A percentile compares a stretch with the other conserved stretches of the same genome.
Conservation (phyloP, 1,140 invertebrate genomes). For the Drosophila melanogaster region DNA sequence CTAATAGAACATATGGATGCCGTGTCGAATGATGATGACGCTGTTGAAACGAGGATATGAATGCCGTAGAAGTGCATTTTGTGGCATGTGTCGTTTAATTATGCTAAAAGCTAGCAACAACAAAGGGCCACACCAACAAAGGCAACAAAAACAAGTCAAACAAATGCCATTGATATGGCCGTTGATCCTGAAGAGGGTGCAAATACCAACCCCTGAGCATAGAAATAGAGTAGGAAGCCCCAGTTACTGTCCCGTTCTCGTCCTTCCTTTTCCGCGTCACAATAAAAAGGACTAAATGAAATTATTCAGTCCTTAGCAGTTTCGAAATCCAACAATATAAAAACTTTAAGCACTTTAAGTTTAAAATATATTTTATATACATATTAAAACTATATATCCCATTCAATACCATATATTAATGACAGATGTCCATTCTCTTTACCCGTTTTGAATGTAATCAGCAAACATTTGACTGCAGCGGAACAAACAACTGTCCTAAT, state of each 20-base stretch:
- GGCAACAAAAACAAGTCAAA: conserved; percentile 56
- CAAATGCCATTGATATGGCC: conserved; percentile 71
- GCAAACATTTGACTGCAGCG: background rate
- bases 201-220: conserved; percentile 53
- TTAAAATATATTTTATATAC: no score
- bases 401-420: background rate
- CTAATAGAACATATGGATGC: conserved; percentile 80
- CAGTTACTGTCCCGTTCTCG: conserved; percentile 26
- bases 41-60: conserved; percentile 28
- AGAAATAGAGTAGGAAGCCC: conserved; percentile 35
- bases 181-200: conserved; percentile 64
- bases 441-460: conserved; percentile 2
- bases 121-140: conserved; percentile 31
- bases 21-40: conserved; percentile 61
- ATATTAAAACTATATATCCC: no score
- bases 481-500: conserved; percentile 37
- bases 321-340: no score
- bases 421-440: conserved; percentile 22
- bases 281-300: background rate
- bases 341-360: no score
- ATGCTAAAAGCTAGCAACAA: conserved; percentile 80
- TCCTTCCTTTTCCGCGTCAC: background rate
- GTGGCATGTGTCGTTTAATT: conserved; percentile 84
- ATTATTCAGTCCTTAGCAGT: background rate
- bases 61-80: conserved; percentile 82